Base-by-base conservation (phyloP, 2,797 vertebrate genomes). In the Lepus oiostolus region DNA sequence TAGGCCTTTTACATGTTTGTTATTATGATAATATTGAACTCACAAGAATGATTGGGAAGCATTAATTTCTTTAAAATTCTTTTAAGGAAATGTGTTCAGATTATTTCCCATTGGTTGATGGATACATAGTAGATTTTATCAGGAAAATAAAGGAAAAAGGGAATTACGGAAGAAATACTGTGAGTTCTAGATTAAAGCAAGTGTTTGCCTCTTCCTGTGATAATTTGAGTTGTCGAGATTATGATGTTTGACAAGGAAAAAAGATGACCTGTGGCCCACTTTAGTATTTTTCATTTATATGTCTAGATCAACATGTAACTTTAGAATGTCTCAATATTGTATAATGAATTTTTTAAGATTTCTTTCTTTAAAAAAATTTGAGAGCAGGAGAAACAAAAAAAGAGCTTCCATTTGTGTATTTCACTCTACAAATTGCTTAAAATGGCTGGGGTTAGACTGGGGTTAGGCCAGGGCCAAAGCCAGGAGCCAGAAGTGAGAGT, bases 251-350 rank as follows among this genome's bases (percentile, higher is more conserved):
- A 88, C 62, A 88, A 22, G 82, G 76, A 77, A 24, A 74, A 90
- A 52, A 62, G 10, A 74, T 90, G 35, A 85, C 67, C 71, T 95
- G 75, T 94, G 26, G 47, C 28, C 54, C 26, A 88, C 90, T 94
- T 85, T 80, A 67, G 58, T 72, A 32, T 68, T 92, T 90, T 88
- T 70, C 50, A 63, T 76, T 38, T 82, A 75, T 85, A 68, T 92
- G 7, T 54, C n/a, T 54, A 63, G 85, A 63, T 47, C 94, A 47
- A 96, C 86, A 92, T 92, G 94, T 86, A 96, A 91, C 72, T 88
- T 87, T 80, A 68, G 75, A 42, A 52, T 87, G 67, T 81, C 30
- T 11, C 60, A n/a, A 95, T 91, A 84, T 47, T 47, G 8, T 47
- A 47, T 47, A 47, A 47, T 47, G 7, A 47, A 47, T 47, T 47